Evolutionary conservation across 2,113 vertebrate species (phyloP), one percentile per base, ranked within the genome.

Genomic region (Aegotheles bennettii): DNA sequence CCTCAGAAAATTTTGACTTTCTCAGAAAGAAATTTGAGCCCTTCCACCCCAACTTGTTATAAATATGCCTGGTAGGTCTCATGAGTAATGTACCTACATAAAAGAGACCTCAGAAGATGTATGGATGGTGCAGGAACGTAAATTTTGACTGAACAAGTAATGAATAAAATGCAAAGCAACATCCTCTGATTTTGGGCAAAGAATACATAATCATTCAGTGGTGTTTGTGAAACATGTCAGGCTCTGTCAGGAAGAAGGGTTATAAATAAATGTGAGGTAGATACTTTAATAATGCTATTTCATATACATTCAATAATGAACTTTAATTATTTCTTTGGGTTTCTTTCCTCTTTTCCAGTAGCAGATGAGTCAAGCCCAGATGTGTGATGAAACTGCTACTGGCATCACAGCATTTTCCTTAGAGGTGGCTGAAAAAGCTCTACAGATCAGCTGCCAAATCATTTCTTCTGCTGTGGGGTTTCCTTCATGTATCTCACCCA

Each of bases 301-400:
- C 83, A 90, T 95, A 93, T 71, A 80, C 73, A 81, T 31, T 56
- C 40, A 81, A 87, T 97, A 78, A 97, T 94, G 94, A 94, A 86
- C 83, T 96, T 94, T 64, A 96, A 96, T 95, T 93, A 88, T 97
- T 96, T 96, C 83, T 96, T 91, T 84, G 47, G 47, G 51, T 76
- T 96, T 81, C 82, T 96, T 89, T 84, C 67, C 93, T 82, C 73
- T 94, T 69, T 75, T 51, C 36, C 33, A 69, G 59, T 36, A 86
- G 79, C 42, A 38, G 88, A 93, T 95, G 92, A 97, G 85, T 95
- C 95, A 97, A 95, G 76, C 90, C 96, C 93, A 95, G 93, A 96
- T 95, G 83, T 78, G 76, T 56, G 93, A 94, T 9, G 87, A 92
- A 88, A 90, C 76, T 15, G 71, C 94, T 84, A 70, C 64, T 81